Conservation (phyloP, 2,797 vertebrate genomes). For the Pygocentrus nattereri region DNA sequence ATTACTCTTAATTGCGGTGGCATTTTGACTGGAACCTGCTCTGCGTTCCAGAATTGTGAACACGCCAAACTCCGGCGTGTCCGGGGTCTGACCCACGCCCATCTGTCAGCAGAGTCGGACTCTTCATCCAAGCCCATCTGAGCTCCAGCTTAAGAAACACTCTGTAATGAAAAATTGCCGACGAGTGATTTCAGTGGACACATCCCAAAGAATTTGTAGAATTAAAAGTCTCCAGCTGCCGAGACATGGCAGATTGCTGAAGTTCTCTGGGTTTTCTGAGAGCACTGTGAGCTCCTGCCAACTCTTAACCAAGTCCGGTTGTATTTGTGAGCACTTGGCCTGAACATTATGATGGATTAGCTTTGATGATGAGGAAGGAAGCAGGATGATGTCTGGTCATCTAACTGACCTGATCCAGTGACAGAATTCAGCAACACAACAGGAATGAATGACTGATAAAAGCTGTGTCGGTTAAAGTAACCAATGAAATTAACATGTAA, state of each 20-base stretch:
- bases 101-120: slow-evolving; percentile 38
- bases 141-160: slow-evolving; percentile 48
- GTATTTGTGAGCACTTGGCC: slow-evolving; percentile 56
- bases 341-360: slow-evolving; percentile 64
- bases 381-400: slow-evolving; percentile 21
- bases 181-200: slow-evolving; percentile 55
- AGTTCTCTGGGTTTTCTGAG: slow-evolving; percentile 51
- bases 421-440: slow-evolving; percentile 30
- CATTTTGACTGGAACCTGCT: slow-evolving; percentile 41
- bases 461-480: background rate
- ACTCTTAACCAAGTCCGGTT: slow-evolving; percentile 67
- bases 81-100: slow-evolving; percentile 29
- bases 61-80: slow-evolving; percentile 22
- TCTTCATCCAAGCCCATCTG: slow-evolving; percentile 34
- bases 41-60: slow-evolving; percentile 30
- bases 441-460: slow-evolving; percentile 24
- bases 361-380: slow-evolving; percentile 47
- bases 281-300: slow-evolving; percentile 44
- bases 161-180: slow-evolving; percentile 54
- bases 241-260: slow-evolving; percentile 44
- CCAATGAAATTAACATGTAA: background rate
- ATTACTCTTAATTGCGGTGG: slow-evolving; percentile 59
- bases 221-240: slow-evolving; percentile 60
- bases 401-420: background rate
- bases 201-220: slow-evolving; percentile 52